phyloP scores from a whole-genome alignment of 2,113 vertebrate genomes.

The Channa argus region DNA sequence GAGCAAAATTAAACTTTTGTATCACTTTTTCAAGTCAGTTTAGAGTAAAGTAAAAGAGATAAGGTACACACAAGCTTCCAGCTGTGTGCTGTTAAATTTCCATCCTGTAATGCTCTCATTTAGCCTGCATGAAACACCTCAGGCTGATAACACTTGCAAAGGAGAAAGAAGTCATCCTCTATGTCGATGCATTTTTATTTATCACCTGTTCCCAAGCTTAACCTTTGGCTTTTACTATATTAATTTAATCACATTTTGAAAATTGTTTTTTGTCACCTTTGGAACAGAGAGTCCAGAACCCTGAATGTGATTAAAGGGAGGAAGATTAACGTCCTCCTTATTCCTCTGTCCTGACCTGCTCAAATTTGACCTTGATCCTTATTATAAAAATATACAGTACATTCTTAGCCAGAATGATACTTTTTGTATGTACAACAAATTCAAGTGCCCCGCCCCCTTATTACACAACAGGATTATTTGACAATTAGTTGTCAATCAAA shows the following conservation, averaged over 20 bases:
- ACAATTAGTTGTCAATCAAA: too few species aligned
- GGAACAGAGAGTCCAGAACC: slow-evolving; percentile 42
- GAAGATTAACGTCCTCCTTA: slow-evolving; percentile 36
- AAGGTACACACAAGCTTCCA: too few species aligned
- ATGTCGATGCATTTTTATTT: slow-evolving; percentile 52
- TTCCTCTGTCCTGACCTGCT: not conserved
- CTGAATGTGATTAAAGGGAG: slow-evolving; percentile 40
- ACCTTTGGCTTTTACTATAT: slow-evolving; percentile 50
- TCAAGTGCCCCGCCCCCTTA: too few species aligned
- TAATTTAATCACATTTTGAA: slow-evolving; percentile 56
- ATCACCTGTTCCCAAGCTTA: slow-evolving; percentile 28
- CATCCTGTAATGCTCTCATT: not conserved
- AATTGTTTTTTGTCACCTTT: slow-evolving; percentile 45
- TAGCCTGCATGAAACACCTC: not conserved
- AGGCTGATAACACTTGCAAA: slow-evolving; percentile 40
- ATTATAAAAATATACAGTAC: not conserved
- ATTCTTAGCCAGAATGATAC: too few species aligned
- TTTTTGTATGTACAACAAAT: too few species aligned
- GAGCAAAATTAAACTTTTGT: too few species aligned
- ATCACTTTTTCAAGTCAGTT: too few species aligned
- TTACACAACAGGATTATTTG: too few species aligned
- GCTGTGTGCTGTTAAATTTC: too few species aligned
- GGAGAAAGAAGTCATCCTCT: slow-evolving; percentile 17
- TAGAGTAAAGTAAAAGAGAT: too few species aligned
- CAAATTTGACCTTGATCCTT: slow-evolving; percentile 40